These are phyloP conservation scores for Malurus elegans DNA, from an alignment of 2,113 vertebrate genomes.

Conservation along the genomic window DNA sequence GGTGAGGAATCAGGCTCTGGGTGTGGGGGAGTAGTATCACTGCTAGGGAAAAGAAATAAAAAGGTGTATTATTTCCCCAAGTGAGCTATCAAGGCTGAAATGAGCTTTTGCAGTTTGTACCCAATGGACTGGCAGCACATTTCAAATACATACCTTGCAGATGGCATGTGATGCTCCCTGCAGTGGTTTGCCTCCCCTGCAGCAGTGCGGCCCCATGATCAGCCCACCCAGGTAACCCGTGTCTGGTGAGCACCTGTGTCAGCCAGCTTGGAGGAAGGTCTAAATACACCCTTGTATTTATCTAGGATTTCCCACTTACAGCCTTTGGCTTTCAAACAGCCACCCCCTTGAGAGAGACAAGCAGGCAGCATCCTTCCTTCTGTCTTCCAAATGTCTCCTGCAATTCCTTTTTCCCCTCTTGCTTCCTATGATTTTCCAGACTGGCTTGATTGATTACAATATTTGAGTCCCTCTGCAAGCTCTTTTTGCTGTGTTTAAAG, in stretches of 20 bases:
- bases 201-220: accelerated
- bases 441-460: neutral
- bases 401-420: neutral
- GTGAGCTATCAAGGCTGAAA: neutral
- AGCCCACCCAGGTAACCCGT: slow-evolving; percentile 41
- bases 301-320: slow-evolving; percentile 27
- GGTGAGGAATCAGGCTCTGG: neutral
- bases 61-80: neutral
- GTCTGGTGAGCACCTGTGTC: slow-evolving; percentile 57
- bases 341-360: neutral
- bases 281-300: slow-evolving; percentile 2
- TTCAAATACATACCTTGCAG: neutral
- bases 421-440: neutral
- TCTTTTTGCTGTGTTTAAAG: neutral
- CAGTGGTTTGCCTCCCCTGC: neutral
- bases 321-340: neutral
- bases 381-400: neutral
- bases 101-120: neutral
- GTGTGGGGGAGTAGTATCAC: neutral
- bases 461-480: neutral
- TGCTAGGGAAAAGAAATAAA: neutral
- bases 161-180: accelerated
- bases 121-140: accelerated
- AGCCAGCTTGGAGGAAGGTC: slow-evolving; percentile 7
- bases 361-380: neutral